Evolutionary conservation across 2,797 vertebrate species (phyloP).

Genomic region (Anomalospiza imberbis): DNA sequence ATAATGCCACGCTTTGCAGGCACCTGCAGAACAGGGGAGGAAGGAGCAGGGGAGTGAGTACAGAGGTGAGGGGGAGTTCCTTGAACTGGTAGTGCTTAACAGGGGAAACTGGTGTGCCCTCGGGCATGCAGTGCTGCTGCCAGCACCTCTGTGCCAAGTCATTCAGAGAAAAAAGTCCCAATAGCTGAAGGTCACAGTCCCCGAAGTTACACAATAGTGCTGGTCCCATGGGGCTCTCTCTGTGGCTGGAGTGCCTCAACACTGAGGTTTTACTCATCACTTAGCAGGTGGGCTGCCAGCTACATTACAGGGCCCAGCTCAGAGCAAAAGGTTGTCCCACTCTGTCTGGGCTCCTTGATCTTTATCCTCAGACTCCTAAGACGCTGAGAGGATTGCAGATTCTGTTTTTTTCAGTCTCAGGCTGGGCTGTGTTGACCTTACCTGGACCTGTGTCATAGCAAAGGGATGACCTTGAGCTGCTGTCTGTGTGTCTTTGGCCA

Average conservation of each 20-base stretch:
- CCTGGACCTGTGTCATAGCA: background rate
- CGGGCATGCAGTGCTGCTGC: background rate
- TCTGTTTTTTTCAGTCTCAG: background rate
- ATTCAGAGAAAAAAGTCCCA: background rate
- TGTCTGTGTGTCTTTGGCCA: background rate
- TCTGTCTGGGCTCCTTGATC: slow-evolving; percentile 17
- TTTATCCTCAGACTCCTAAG: slow-evolving; percentile 50
- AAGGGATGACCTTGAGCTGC: background rate
- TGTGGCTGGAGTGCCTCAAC: background rate
- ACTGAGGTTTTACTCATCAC: background rate
- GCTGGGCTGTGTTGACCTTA: background rate
- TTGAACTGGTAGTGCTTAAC: background rate
- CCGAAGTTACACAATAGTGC: background rate
- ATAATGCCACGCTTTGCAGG: accelerated
- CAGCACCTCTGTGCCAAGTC: background rate
- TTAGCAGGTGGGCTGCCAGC: background rate
- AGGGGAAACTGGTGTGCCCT: background rate
- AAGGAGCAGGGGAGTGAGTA: background rate
- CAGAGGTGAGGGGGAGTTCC: background rate
- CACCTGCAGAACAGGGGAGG: accelerated
- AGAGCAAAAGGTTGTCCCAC: background rate
- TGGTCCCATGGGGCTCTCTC: background rate
- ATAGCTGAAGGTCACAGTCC: background rate
- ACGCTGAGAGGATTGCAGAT: slow-evolving; percentile 47
- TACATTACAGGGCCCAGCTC: background rate